Evolutionary conservation across 1,140 invertebrate species (phyloP).

Genomic region (Caerostris extrusa): DNA sequence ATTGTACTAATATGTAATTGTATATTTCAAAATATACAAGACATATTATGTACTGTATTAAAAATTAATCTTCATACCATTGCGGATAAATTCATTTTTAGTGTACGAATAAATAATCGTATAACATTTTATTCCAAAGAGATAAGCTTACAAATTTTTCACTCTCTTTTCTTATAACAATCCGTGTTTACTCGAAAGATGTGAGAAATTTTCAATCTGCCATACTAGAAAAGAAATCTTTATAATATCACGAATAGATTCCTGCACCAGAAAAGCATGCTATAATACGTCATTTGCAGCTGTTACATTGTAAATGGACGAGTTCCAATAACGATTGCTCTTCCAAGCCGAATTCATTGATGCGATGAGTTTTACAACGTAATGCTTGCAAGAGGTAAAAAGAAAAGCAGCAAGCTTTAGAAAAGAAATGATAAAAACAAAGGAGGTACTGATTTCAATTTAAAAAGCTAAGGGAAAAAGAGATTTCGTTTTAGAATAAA

Average conservation of each 20-base stretch:
- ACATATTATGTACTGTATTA: no score
- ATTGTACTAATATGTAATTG: no score
- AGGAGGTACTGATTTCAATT: slow-evolving; percentile 30
- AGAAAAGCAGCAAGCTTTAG: neutral
- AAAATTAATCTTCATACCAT: no score
- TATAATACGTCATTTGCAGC: slow-evolving; percentile 54
- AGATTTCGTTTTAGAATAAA: neutral
- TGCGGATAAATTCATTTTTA: no score
- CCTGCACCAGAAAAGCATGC: slow-evolving; percentile 6
- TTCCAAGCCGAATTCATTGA: neutral
- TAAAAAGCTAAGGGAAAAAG: slow-evolving; percentile 1
- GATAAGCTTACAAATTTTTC: no score
- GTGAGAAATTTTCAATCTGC: neutral
- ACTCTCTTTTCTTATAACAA: no score
- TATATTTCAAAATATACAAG: no score
- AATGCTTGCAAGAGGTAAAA: neutral
- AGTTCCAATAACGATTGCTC: slow-evolving; percentile 57
- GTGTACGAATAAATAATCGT: no score
- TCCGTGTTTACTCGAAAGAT: neutral
- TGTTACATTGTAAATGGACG: slow-evolving; percentile 42
- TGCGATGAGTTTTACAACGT: slow-evolving; percentile 18
- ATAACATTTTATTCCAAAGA: no score
- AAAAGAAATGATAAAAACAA: neutral
- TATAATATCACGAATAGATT: slow-evolving; percentile 46
- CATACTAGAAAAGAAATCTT: neutral